Percentiles rank a stretch among this genome's conserved stretches.
Conservation (phyloP, 2,888 invertebrate species). For the Entomobrya multifasciata region DNA sequence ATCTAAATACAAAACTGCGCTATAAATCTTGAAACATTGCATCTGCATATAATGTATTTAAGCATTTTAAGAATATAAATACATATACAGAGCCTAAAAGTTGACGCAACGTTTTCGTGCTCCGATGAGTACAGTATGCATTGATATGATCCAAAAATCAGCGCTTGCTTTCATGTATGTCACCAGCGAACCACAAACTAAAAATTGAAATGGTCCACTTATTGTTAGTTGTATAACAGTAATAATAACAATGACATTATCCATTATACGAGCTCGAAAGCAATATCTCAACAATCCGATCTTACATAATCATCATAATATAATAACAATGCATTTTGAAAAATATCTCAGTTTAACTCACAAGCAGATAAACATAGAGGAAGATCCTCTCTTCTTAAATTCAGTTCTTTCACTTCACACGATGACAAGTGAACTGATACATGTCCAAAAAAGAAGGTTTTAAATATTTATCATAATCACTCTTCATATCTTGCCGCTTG, state of each 20-base stretch:
- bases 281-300: slow-evolving; percentile 65
- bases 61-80: too few species aligned
- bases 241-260: slow-evolving; percentile 72
- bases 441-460: slow-evolving; percentile 70
- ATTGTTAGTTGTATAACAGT: slow-evolving; percentile 59
- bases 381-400: slow-evolving; percentile 61
- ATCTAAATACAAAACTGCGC: slow-evolving; percentile 49
- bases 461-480: slow-evolving; percentile 69
- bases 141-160: slow-evolving; percentile 64
- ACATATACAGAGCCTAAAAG: background rate
- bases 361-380: slow-evolving; percentile 35
- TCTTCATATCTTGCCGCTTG: slow-evolving; percentile 43
- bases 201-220: slow-evolving; percentile 72
- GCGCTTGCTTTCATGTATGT: slow-evolving; percentile 69
- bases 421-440: slow-evolving; percentile 72
- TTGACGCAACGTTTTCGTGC: slow-evolving; percentile 49
- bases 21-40: slow-evolving; percentile 45
- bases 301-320: slow-evolving; percentile 63
- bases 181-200: slow-evolving; percentile 71
- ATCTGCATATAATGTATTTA: background rate
- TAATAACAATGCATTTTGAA: slow-evolving; percentile 33
- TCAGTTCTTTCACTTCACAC: slow-evolving; percentile 63
- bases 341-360: slow-evolving; percentile 55
- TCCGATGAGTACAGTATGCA: slow-evolving; percentile 60
- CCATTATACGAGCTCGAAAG: slow-evolving; percentile 70